These are phyloP conservation scores for Alca torda DNA, from an alignment of 2,797 vertebrate species.

Conservation along the genomic window DNA sequence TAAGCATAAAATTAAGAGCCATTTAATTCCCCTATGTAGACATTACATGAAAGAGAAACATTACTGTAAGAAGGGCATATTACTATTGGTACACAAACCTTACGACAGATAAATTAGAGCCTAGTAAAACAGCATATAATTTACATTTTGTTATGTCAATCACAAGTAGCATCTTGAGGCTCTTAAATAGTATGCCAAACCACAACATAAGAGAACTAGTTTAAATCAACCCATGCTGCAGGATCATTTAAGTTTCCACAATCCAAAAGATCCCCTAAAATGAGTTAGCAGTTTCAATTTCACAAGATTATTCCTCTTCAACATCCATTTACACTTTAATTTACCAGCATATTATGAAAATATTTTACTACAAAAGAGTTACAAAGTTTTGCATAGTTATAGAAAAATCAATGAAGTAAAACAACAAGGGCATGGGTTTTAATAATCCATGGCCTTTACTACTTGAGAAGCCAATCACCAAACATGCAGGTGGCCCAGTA, in stretches of 20 bases:
- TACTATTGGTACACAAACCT: conserved; percentile 57
- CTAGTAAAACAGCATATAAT: conserved; percentile 64
- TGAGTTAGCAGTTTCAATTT: neutral
- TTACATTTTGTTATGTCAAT: conserved; percentile 69
- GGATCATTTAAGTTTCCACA: neutral
- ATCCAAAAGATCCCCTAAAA: neutral
- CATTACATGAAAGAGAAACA: conserved; percentile 7
- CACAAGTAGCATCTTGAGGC: conserved; percentile 47
- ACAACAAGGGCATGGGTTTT: neutral
- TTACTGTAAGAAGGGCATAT: conserved; percentile 21
- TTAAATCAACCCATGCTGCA: conserved; percentile 26
- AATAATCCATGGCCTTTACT: neutral
- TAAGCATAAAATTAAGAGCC: conserved; percentile 40
- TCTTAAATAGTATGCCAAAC: conserved; percentile 45
- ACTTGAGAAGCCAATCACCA: neutral
- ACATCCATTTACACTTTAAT: neutral
- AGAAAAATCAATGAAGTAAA: neutral
- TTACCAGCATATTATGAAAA: neutral
- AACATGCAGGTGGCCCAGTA: neutral
- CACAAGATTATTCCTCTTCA: neutral
- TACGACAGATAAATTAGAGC: conserved; percentile 63
- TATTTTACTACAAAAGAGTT: neutral
- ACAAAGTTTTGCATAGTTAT: neutral
- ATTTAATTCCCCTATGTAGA: conserved; percentile 29
- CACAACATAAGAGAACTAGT: conserved; percentile 31